Evolutionary conservation across 2,888 invertebrate genomes (phyloP).

Genomic region (Panzeria rudis): DNA sequence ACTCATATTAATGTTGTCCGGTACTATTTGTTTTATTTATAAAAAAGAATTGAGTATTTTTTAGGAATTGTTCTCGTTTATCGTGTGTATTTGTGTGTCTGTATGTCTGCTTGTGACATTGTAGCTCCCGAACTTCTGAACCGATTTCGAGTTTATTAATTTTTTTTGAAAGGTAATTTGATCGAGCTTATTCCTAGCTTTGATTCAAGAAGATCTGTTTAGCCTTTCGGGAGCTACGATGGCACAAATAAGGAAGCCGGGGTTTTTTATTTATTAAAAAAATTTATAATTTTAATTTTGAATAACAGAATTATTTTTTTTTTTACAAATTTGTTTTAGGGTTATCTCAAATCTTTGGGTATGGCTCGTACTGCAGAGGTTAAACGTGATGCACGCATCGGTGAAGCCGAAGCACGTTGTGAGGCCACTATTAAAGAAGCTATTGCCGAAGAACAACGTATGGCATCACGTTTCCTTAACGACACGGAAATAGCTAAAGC

Average conservation of each 20-base stretch:
- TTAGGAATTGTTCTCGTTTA: background rate
- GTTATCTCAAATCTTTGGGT: slow-evolving; percentile 95
- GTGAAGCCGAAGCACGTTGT: slow-evolving; percentile 97
- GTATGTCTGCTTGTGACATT: background rate
- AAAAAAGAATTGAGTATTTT: background rate
- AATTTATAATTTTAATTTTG: background rate
- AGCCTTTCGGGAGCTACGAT: background rate
- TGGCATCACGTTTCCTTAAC: slow-evolving; percentile 96
- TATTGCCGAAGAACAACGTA: slow-evolving; percentile 97
- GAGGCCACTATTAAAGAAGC: slow-evolving; percentile 92
- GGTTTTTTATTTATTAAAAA: background rate
- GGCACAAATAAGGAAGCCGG: background rate
- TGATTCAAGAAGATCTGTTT: too few species aligned
- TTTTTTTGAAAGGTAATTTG: background rate
- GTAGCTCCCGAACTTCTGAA: background rate
- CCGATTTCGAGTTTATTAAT: background rate
- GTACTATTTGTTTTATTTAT: slow-evolving; percentile 18
- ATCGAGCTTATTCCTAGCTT: too few species aligned
- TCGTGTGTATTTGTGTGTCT: background rate
- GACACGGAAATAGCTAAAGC: slow-evolving; percentile 99
- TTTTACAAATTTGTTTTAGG: slow-evolving; percentile 76
- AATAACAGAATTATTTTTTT: slow-evolving; percentile 17
- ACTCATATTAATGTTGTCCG: slow-evolving; percentile 19
- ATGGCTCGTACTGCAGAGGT: slow-evolving; percentile 98
- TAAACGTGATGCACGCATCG: slow-evolving; percentile 97